Base-by-base conservation (phyloP, 1,140 invertebrate genomes). In the Drosophila rhopaloa region DNA sequence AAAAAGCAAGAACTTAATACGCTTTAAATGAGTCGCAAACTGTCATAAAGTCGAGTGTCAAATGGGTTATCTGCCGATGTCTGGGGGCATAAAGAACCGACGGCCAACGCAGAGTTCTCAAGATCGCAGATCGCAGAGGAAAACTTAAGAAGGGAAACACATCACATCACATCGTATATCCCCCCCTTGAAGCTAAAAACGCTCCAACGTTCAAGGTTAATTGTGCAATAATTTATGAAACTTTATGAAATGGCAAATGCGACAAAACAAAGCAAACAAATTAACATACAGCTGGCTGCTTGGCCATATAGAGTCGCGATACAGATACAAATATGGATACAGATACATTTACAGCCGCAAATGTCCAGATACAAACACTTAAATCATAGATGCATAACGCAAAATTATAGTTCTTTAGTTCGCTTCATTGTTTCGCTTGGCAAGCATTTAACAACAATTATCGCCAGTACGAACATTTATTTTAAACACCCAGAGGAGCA, bases 181-280 rank as follows among this genome's bases (percentile, higher is more conserved):
- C 19, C 35, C 62, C 57, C 24, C 35, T 40, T 51, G 32, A 56
- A 51, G 51, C 51, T 51, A 11, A 47, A 53, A 24, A 8, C 59
- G 65, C 60, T 66, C 24, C 59, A 11, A 11, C 51, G 53, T 60
- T 80, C 81, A 83, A 83, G 81, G 81, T 84, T 80, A 84, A 83
- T 83, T 84, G 81, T 83, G 81, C 81, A 84, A 85, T 83, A 83
- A 83, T 67, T 76, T 83, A 84, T 84, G 81, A 84, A 83, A 84
- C 61, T 72, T 81, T 82, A 82, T 82, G 79, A 77, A 77, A 81
- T 62, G 67, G 68, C 79, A 73, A 81, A 62, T 76, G 62, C 72
- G 72, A 79, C 76, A 61, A 84, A 76, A 54, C 70, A 71, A 84
- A 71, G 63, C 63, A 19, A 57, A 70, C 54, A 70, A 66, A 79